These are phyloP conservation scores for Sebastolobus altivelis DNA, from an alignment of 2,797 vertebrate species.

Conservation along the genomic window DNA sequence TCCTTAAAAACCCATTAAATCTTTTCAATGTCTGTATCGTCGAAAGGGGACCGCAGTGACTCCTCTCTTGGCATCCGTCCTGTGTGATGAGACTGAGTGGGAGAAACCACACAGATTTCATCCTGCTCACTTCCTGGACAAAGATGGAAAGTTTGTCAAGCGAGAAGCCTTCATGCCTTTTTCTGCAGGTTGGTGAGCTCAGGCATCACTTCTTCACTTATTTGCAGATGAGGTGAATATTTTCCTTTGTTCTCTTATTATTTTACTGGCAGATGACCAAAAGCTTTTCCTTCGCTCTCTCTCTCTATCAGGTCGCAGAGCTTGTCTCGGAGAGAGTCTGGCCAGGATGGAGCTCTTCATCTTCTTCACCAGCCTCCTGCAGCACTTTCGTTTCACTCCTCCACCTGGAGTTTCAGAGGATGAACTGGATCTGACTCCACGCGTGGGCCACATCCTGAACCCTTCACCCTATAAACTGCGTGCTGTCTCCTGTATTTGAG, in stretches of 20 bases:
- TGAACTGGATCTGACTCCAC: constrained; percentile 25
- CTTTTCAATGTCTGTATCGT: not conserved
- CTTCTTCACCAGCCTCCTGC: constrained; percentile 25
- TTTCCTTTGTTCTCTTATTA: not conserved
- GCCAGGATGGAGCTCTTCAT: constrained; percentile 40
- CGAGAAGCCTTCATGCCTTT: constrained; percentile 80
- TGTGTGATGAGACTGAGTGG: constrained; percentile 76
- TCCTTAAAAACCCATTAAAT: too few species aligned
- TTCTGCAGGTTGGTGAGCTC: constrained; percentile 75
- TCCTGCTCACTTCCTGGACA: constrained; percentile 78
- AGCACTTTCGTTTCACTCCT: constrained; percentile 10
- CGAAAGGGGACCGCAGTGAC: constrained; percentile 73
- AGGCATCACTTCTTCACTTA: accelerated
- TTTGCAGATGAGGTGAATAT: not conserved
- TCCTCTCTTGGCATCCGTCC: constrained; percentile 71
- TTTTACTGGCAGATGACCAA: not conserved
- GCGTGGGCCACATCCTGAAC: not conserved
- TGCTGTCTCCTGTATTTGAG: not conserved
- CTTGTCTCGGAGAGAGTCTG: constrained; percentile 18
- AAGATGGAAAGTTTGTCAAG: constrained; percentile 72
- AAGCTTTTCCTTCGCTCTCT: not conserved
- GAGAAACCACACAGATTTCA: constrained; percentile 70
- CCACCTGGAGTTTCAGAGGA: constrained; percentile 28
- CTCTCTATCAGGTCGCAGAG: not conserved
- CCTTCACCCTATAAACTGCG: constrained; percentile 21